These are phyloP conservation scores for Tachysurus vachellii DNA, from an alignment of 2,113 vertebrate species.

Conservation along the genomic window DNA sequence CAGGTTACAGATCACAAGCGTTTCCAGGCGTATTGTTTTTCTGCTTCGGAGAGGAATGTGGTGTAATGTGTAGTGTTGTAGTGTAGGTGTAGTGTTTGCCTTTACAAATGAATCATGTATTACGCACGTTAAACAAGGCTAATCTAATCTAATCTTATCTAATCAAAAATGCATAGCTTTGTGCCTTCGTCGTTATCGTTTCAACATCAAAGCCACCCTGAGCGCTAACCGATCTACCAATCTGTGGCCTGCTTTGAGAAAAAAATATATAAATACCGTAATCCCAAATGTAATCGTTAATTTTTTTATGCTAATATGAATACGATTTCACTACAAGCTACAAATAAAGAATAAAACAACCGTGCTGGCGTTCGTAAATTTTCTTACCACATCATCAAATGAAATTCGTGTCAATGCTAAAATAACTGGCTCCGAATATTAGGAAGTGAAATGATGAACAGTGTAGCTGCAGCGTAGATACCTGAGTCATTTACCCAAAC, in stretches of 20 bases:
- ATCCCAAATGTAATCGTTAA: neutral
- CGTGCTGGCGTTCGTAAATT: neutral
- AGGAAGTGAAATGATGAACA: too few relatives aligned
- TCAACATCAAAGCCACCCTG: neutral
- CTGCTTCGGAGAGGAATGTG: too few relatives aligned
- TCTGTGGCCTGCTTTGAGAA: neutral
- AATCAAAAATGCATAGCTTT: neutral
- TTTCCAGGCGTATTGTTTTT: neutral
- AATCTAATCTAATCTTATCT: neutral
- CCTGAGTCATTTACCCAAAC: too few relatives aligned
- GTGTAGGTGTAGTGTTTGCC: too few relatives aligned
- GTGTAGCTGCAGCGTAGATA: too few relatives aligned
- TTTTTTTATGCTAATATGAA: neutral
- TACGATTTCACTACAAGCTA: neutral
- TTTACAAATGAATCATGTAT: neutral
- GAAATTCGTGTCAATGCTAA: neutral
- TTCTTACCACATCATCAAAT: neutral
- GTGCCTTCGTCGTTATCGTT: neutral
- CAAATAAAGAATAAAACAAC: neutral
- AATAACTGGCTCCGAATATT: too few relatives aligned
- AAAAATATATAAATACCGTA: neutral
- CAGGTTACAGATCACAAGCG: neutral
- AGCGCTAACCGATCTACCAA: neutral
- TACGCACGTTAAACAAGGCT: neutral
- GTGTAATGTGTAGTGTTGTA: too few relatives aligned